phyloP scores from a whole-genome alignment of 2,888 invertebrate genomes.

The Pemphredon lugubris region DNA sequence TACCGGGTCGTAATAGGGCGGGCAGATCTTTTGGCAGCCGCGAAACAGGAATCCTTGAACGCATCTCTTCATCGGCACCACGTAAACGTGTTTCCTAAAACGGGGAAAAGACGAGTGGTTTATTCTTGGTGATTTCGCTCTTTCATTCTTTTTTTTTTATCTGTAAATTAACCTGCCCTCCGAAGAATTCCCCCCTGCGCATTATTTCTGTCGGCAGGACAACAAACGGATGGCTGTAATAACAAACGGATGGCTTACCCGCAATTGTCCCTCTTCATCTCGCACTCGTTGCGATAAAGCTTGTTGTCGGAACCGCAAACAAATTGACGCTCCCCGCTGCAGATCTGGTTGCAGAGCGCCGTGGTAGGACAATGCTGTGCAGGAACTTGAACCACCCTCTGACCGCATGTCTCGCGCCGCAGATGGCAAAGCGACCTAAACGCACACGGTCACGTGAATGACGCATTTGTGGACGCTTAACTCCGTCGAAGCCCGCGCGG shows the following conservation, averaged over 20 bases:
- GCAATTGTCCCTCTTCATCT: constrained; percentile 95
- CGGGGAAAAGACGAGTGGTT: too few species aligned
- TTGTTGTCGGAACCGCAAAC: constrained; percentile 95
- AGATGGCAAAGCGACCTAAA: constrained; percentile 91
- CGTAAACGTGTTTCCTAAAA: constrained; percentile 94
- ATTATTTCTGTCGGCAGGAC: too few species aligned
- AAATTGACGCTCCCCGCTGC: constrained; percentile 88
- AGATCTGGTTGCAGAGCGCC: constrained; percentile 90
- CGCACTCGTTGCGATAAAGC: constrained; percentile 94
- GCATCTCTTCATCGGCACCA: constrained; percentile 94
- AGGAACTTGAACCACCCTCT: constrained; percentile 92
- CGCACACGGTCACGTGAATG: not conserved
- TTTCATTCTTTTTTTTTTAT: too few species aligned
- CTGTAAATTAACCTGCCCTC: too few species aligned
- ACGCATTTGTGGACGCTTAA: constrained; percentile 10
- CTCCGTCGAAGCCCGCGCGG: not conserved
- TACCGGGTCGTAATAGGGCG: constrained; percentile 93
- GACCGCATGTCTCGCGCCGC: constrained; percentile 90
- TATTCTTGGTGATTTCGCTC: not conserved
- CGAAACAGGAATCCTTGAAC: constrained; percentile 92
- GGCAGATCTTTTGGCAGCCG: constrained; percentile 93
- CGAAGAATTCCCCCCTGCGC: too few species aligned
- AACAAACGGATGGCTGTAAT: not conserved
- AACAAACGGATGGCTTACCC: constrained; percentile 83
- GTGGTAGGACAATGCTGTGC: constrained; percentile 93